Evolutionary conservation across 53 echinoderm and acorn worm genomes (phyloP).

Genomic region (Holothuria leucospilota): DNA sequence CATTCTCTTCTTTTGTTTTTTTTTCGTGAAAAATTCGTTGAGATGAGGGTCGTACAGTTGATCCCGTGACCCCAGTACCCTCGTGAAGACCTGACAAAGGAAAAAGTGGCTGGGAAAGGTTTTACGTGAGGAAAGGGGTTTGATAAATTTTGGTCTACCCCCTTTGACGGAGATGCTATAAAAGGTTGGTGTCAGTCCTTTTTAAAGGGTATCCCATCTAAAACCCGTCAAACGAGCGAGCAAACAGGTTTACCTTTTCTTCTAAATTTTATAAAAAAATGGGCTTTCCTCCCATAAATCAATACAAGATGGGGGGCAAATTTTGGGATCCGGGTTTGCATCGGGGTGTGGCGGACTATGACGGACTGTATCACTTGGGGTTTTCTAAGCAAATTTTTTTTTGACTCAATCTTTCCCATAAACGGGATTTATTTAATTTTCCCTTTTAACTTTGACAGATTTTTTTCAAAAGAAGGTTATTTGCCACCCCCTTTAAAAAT

Average conservation of each 20-base stretch:
- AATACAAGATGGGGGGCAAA: too few species aligned
- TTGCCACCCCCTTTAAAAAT: too few species aligned
- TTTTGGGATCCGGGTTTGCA: too few species aligned
- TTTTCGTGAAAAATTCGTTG: constrained; percentile 51
- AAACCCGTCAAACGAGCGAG: constrained; percentile 92
- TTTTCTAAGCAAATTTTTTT: too few species aligned
- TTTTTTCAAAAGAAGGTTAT: too few species aligned
- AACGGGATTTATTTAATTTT: too few species aligned
- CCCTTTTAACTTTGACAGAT: too few species aligned
- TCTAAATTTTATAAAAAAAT: too few species aligned
- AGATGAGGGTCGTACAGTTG: constrained; percentile 80
- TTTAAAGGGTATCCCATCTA: constrained; percentile 84
- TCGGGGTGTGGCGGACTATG: too few species aligned
- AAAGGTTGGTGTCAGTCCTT: constrained; percentile 82
- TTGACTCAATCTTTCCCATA: too few species aligned
- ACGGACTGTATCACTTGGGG: too few species aligned
- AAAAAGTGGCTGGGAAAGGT: constrained; percentile 93
- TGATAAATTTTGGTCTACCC: constrained; percentile 70
- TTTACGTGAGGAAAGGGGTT: constrained; percentile 79
- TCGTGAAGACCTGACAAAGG: constrained; percentile 85
- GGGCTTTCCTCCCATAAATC: too few species aligned
- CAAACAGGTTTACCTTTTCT: constrained; percentile 56
- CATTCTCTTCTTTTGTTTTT: constrained; percentile 57
- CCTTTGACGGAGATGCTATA: constrained; percentile 65
- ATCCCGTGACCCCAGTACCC: constrained; percentile 83